phyloP scores from a whole-genome alignment of 2,888 invertebrate species.

The Ypsolopha scabrella region DNA sequence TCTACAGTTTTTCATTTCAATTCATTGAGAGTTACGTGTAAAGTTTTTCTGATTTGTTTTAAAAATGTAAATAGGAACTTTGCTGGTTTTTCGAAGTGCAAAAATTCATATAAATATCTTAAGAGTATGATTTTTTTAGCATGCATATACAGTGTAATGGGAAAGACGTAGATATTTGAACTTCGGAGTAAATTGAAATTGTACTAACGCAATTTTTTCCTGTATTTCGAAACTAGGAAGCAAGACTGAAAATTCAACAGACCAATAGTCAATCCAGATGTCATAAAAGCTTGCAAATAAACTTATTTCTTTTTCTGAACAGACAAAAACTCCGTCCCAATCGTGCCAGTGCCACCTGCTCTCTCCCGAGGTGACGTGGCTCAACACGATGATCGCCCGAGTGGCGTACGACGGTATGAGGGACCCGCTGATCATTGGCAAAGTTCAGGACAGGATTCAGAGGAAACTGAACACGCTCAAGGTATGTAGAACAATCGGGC shows the following conservation, averaged over 20 bases:
- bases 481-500: conserved; percentile 48
- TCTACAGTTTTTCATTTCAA: too few species aligned
- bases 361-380: conserved; percentile 53
- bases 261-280: too few species aligned
- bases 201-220: too few species aligned
- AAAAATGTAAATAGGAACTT: neutral
- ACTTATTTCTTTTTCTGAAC: neutral
- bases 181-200: too few species aligned
- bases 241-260: too few species aligned
- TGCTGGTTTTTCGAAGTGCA: neutral
- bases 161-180: too few species aligned
- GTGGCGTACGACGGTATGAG: conserved; percentile 86
- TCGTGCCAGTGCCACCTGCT: conserved; percentile 40
- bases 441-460: conserved; percentile 84
- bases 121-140: too few species aligned
- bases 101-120: neutral
- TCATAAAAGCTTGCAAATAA: too few species aligned
- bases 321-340: conserved; percentile 24
- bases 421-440: conserved; percentile 75
- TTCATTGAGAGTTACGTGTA: conserved; percentile 25
- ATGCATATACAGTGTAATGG: too few species aligned
- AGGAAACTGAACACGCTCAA: conserved; percentile 88
- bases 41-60: conserved; percentile 3
- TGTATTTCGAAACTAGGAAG: too few species aligned
- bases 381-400: conserved; percentile 83